Base-by-base conservation (phyloP, 1,140 invertebrate species). In the Papilio dardanus region DNA sequence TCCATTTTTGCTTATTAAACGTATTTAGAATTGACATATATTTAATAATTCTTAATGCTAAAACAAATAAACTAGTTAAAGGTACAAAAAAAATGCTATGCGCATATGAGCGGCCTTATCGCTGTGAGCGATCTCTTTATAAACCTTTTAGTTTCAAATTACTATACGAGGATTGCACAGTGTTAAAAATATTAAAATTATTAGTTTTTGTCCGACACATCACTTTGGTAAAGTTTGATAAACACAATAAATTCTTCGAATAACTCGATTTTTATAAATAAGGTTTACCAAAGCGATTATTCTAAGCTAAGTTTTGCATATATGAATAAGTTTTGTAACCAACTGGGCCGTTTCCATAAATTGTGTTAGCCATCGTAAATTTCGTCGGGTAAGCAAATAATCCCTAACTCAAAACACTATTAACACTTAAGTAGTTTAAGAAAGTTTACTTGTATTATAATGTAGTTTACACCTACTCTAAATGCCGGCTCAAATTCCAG, bases 381-480 rank as follows among this genome's bases (percentile, higher is more conserved):
- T 35, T 42, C 19, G n/a, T 37, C 19, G 67, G 33, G 31, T 24
- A 40, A 24, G 67, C 67, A 69, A 69, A 69, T 69, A 69, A 40
- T 69, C 67, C 67, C 33, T 69, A 69, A 69, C 67, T 69, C 67
- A 42, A 69, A 69, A 69, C 67, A 69, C 67, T 69, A 69, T 69
- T 69, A 69, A 69, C 67, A 14, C 31, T 68, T 37, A 69, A 40
- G 67, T 69, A 69, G 31, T 69, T 69, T 21, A 40, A 40, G 67
- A 69, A 69, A 69, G 31, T 69, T 69, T 69, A 2, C 67, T 69
- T 69, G 67, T 69, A 40, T 24, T 69, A 69, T 69, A 69, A 42
- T 69, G n/a, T 69, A 69, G 35, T 40, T 69, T 69, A 69, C 35
- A 69, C 33, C 33, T 40, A 66, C 65, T 66, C 65, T 24, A 62